phyloP scores from a whole-genome alignment of 2,113 vertebrate genomes.

The Corythaixoides concolor region DNA sequence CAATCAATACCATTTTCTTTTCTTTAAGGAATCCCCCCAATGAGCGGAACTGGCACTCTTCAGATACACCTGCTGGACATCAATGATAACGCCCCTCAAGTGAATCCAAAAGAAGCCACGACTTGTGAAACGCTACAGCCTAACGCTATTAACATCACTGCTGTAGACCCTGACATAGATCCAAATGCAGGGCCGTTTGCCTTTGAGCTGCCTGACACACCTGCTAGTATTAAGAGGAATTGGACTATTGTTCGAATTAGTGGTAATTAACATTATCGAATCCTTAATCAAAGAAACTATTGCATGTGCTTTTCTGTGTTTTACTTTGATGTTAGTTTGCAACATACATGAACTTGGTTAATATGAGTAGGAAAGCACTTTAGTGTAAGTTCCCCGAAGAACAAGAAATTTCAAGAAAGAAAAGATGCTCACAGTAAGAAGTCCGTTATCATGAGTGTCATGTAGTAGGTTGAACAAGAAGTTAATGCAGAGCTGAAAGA shows the following conservation, averaged over 20 bases:
- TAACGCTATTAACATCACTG: constrained; percentile 96
- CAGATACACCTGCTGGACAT: constrained; percentile 93
- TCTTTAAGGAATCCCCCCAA: constrained; percentile 83
- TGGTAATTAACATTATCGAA: constrained; percentile 71
- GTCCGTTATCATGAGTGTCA: neutral
- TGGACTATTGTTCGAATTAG: constrained; percentile 94
- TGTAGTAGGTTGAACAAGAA: neutral
- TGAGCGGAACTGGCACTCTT: constrained; percentile 93
- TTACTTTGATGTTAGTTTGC: neutral
- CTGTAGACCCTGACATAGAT: constrained; percentile 90
- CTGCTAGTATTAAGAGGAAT: constrained; percentile 86
- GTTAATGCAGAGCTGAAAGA: neutral
- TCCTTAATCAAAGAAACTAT: neutral
- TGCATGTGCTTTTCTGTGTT: neutral
- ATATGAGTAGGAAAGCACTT: neutral
- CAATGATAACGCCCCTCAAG: constrained; percentile 95
- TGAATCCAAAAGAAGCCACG: constrained; percentile 90
- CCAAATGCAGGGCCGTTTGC: constrained; percentile 95
- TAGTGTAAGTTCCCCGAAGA: neutral
- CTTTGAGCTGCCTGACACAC: constrained; percentile 88
- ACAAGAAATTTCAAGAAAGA: neutral
- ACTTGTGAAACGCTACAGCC: constrained; percentile 92
- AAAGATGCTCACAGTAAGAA: neutral
- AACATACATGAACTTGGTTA: neutral
- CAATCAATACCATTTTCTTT: neutral